A percentile compares a stretch with the other conserved stretches of the same genome.
Conservation (phyloP, 2,113 vertebrate species). For the Anolis carolinensis region DNA sequence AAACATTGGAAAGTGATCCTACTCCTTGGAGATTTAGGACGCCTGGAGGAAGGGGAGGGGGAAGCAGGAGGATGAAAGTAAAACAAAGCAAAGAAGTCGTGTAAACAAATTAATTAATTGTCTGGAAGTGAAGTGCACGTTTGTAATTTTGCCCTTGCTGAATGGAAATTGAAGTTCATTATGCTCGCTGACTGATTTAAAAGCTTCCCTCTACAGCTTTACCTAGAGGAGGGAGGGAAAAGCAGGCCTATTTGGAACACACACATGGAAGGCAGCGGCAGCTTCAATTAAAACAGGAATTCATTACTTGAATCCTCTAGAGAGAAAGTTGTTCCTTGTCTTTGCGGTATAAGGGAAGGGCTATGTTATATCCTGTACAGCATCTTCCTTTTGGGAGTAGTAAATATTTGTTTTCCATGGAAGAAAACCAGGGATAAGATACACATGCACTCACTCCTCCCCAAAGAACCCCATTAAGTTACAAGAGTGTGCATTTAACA, state of each 20-base stretch:
- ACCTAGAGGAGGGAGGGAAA: conserved; percentile 51
- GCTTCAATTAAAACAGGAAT: conserved; percentile 75
- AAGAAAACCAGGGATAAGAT: neutral
- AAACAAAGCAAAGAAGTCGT: conserved; percentile 72
- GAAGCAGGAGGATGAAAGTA: conserved; percentile 61
- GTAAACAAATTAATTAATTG: conserved; percentile 86
- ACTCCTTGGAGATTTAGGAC: conserved; percentile 59
- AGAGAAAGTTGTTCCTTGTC: conserved; percentile 57
- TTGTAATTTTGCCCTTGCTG: conserved; percentile 77
- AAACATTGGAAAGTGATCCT: conserved; percentile 61
- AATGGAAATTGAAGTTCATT: conserved; percentile 78
- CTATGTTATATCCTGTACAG: conserved; percentile 39
- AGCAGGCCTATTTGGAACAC: conserved; percentile 51
- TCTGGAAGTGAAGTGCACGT: conserved; percentile 75
- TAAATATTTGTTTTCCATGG: conserved; percentile 25
- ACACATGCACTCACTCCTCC: rapidly evolving
- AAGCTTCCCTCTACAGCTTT: conserved; percentile 64
- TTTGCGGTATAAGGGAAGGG: conserved; percentile 25
- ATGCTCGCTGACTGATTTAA: conserved; percentile 72
- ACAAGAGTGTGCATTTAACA: conserved; percentile 25
- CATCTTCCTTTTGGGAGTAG: conserved; percentile 33
- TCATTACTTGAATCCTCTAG: conserved; percentile 73
- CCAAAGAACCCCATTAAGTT: neutral
- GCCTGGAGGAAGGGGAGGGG: conserved; percentile 44
- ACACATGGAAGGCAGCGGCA: conserved; percentile 29